Conservation (phyloP, 1,140 invertebrate genomes). For the Ruditapes philippinarum region DNA sequence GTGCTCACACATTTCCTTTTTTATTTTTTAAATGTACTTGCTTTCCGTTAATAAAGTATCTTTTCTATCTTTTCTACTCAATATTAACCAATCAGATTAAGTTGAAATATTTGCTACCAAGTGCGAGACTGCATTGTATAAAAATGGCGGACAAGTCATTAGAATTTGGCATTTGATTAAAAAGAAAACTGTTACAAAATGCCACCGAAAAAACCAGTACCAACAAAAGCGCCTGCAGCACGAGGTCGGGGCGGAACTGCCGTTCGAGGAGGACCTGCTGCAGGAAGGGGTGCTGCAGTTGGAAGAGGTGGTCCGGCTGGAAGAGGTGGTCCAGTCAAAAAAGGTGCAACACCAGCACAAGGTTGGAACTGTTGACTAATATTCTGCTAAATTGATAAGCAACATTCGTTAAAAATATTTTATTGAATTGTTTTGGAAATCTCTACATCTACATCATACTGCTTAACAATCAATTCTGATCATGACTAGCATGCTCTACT, state of each 20-base stretch:
- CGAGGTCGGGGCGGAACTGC: slow-evolving; percentile 17
- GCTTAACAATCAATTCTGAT: too few species aligned
- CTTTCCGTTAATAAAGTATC: too few species aligned
- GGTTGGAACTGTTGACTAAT: neutral
- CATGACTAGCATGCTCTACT: too few species aligned
- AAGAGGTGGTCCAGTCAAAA: slow-evolving; percentile 53
- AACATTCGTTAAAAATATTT: too few species aligned
- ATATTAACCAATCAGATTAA: neutral
- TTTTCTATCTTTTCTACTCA: too few species aligned
- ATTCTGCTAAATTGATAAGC: too few species aligned
- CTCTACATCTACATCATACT: too few species aligned
- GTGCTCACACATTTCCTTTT: too few species aligned
- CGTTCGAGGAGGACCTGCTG: slow-evolving; percentile 37
- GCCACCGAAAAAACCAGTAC: slow-evolving; percentile 65
- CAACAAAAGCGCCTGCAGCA: slow-evolving; percentile 56
- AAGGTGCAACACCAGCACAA: slow-evolving; percentile 65
- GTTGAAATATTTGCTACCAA: slow-evolving; percentile 5
- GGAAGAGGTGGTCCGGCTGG: slow-evolving; percentile 28
- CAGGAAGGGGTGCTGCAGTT: slow-evolving; percentile 1
- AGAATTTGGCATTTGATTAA: neutral
- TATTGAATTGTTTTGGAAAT: too few species aligned
- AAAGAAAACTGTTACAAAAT: slow-evolving; percentile 41
- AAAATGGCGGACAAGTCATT: slow-evolving; percentile 61
- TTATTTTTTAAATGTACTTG: too few species aligned
- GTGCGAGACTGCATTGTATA: slow-evolving; percentile 66